Evolutionary conservation across 2,113 vertebrate species (phyloP).

Genomic region (Oncorhynchus gorbuscha): DNA sequence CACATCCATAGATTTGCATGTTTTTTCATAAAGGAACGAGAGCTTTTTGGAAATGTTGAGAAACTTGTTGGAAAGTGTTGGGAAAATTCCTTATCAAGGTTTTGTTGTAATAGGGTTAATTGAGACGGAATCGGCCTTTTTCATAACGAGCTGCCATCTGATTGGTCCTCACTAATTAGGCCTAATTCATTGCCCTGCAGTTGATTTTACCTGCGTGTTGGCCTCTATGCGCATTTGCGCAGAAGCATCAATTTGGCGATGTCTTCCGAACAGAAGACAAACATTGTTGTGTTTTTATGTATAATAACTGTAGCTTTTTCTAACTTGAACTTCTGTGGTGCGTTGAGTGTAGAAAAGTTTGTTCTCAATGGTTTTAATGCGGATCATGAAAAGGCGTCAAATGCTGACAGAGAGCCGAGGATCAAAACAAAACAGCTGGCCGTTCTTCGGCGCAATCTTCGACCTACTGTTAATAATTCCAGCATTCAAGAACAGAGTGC

Average conservation of each 20-base stretch:
- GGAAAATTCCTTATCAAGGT: too few relatives aligned
- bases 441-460: neutral
- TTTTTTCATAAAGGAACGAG: too few relatives aligned
- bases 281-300: conserved; percentile 35
- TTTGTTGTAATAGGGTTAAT: too few relatives aligned
- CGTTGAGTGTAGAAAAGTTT: conserved; percentile 25
- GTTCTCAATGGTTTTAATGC: neutral
- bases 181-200: conserved; percentile 27
- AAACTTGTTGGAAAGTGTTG: too few relatives aligned
- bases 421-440: neutral
- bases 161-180: conserved; percentile 45
- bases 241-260: conserved; percentile 46
- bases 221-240: conserved; percentile 11
- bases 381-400: neutral
- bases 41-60: too few relatives aligned
- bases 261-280: conserved; percentile 50
- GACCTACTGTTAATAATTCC: neutral
- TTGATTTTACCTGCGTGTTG: conserved; percentile 7
- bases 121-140: neutral
- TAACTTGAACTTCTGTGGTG: conserved; percentile 15
- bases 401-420: neutral
- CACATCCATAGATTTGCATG: too few relatives aligned
- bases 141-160: conserved; percentile 3
- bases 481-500: neutral
- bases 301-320: conserved; percentile 1